Evolutionary conservation across 35 echinoderm and acorn worm genomes (phyloP).

Genomic region (Diadema setosum): DNA sequence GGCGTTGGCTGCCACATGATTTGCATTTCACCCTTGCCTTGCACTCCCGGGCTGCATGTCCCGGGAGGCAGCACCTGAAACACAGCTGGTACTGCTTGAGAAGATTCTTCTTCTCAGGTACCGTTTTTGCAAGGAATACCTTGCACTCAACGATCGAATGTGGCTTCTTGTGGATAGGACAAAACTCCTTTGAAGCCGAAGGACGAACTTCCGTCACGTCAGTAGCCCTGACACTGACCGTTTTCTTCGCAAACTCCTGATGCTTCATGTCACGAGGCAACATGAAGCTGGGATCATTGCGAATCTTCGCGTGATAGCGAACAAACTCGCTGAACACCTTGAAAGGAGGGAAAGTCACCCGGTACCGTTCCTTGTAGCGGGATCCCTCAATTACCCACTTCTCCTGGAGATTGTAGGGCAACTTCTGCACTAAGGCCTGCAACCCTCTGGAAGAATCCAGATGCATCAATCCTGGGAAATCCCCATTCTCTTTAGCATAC

Average conservation of each 20-base stretch:
- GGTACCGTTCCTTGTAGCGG: not conserved
- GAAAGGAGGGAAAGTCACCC: too few species aligned
- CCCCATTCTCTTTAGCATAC: not conserved
- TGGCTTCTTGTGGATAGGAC: not conserved
- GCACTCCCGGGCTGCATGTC: too few species aligned
- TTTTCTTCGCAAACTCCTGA: slow-evolving; percentile 23
- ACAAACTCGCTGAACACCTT: too few species aligned
- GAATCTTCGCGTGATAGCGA: too few species aligned
- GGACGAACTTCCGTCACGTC: slow-evolving; percentile 13
- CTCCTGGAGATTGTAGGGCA: too few species aligned
- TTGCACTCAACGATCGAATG: not conserved
- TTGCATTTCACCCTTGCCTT: too few species aligned
- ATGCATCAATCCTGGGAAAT: not conserved
- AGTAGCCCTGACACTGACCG: slow-evolving; percentile 34
- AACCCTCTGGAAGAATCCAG: not conserved
- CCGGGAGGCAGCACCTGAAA: too few species aligned
- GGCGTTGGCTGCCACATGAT: not conserved
- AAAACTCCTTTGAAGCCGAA: not conserved
- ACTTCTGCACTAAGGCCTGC: slow-evolving; percentile 29
- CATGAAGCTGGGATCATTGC: too few species aligned
- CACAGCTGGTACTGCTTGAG: too few species aligned
- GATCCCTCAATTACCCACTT: slow-evolving; percentile 1
- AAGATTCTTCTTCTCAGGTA: too few species aligned
- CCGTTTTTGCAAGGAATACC: not conserved
- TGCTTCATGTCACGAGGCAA: too few species aligned